These are phyloP conservation scores for Florisuga fusca DNA, from an alignment of 2,797 vertebrate genomes.

Conservation along the genomic window DNA sequence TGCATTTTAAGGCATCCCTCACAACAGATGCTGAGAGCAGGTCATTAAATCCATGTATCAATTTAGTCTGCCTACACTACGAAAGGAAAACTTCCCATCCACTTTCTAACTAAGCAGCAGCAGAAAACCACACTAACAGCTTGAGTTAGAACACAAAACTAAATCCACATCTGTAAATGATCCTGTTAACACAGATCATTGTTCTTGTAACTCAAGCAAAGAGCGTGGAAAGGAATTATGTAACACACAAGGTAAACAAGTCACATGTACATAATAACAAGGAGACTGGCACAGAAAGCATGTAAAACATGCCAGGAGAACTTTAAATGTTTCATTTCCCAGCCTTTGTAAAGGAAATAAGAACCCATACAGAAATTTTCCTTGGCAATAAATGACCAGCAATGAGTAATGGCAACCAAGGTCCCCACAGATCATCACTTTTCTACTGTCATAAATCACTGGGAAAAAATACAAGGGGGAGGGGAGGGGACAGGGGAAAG, in stretches of 20 bases:
- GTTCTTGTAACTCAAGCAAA: neutral
- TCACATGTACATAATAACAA: neutral
- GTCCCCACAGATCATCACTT: neutral
- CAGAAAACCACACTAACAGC: neutral
- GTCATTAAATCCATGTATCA: conserved; percentile 24
- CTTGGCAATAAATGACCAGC: neutral
- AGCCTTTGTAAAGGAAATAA: neutral
- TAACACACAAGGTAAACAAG: neutral
- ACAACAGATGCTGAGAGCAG: neutral
- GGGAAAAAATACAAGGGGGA: neutral
- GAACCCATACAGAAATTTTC: neutral
- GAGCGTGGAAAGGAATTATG: neutral
- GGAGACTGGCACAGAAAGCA: neutral
- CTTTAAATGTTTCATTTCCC: neutral
- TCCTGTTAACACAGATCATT: neutral
- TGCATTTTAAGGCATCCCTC: neutral
- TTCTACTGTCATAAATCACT: neutral
- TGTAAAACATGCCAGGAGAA: neutral
- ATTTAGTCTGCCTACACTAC: neutral
- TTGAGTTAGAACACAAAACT: neutral
- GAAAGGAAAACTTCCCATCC: neutral
- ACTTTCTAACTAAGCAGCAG: neutral
- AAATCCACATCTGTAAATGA: neutral
- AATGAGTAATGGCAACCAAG: neutral
- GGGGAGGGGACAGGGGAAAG: neutral